Conservation (phyloP, 1,140 invertebrate genomes). For the Vanessa atalanta region DNA sequence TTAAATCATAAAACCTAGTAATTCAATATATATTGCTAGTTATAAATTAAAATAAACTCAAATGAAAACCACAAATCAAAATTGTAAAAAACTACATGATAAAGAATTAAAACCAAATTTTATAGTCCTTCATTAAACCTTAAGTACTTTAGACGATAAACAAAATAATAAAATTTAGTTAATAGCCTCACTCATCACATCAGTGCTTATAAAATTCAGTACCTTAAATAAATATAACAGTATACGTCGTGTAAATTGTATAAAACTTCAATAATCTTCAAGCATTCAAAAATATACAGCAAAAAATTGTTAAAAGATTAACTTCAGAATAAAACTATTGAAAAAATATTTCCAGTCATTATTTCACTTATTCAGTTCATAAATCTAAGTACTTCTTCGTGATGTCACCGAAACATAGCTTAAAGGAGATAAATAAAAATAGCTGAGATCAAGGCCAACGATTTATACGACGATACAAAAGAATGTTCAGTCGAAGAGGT, state of each 20-base stretch:
- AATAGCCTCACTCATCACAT: not conserved
- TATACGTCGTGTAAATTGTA: no score
- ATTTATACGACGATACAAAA: slow-evolving; percentile 58
- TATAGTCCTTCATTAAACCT: not conserved
- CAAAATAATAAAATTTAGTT: not conserved
- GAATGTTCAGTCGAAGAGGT: slow-evolving; percentile 49
- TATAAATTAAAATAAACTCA: not conserved
- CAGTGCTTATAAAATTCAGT: not conserved
- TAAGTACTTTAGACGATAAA: not conserved
- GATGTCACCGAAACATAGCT: slow-evolving; percentile 21
- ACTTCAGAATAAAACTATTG: not conserved
- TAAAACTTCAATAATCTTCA: no score
- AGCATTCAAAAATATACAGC: no score
- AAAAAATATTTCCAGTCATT: not conserved
- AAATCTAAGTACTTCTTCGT: not conserved
- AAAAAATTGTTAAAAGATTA: no score
- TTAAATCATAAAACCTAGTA: no score
- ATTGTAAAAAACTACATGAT: not conserved
- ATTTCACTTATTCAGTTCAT: not conserved
- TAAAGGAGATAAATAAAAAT: slow-evolving; percentile 44
- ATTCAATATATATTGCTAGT: not conserved
- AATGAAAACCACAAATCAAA: not conserved
- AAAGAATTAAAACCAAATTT: not conserved
- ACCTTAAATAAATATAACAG: not conserved
- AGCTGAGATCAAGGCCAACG: slow-evolving; percentile 55